Evolutionary conservation across 2,888 invertebrate genomes (phyloP), one percentile per base, ranked within the genome.

Genomic region (Chrysolina oricalcia): DNA sequence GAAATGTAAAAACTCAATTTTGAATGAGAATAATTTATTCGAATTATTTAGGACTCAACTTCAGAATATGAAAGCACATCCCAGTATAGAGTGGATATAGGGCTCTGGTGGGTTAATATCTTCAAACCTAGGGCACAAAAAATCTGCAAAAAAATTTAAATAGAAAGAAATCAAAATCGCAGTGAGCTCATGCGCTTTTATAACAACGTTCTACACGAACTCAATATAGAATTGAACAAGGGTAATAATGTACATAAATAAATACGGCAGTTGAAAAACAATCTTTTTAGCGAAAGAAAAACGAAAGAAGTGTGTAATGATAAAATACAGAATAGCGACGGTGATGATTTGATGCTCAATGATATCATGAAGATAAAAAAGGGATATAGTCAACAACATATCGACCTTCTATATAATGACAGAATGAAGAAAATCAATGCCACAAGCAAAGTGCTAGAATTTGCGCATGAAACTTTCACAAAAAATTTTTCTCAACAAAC

Each of bases 181-280:
- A 48, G 48, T 13, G 48, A 48, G n/a, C 48, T 48, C 15, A 48
- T 48, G 9, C 4, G 48, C 15, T 48, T 48, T 48, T 48, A 48
- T 48, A 48, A n/a, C 13, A 48, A 48, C 13, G 48, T 48, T 48
- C 48, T 48, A 48, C 48, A 48, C n/a, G n/a, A n/a, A n/a, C n/a
- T n/a, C n/a, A n/a, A n/a, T n/a, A n/a, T n/a, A n/a, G n/a, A n/a
- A n/a, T 48, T 6, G 13, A 48, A 3, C 13, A 6, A 48, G 13
- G 5, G 13, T 48, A 48, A 48, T 48, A 48, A 13, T 48, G 48
- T 48, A 48, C 48, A 48, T n/a, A 13, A 48, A 48, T 6, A 48
- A 48, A 48, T 48, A 48, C 48, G 48, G n/a, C 15, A 48, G 13
- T 48, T 48, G 15, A 48, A 48, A 48, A 48, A 48, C 48, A 48